phyloP scores from a whole-genome alignment of 2,113 vertebrate species.

The Pterocles orientalis region DNA sequence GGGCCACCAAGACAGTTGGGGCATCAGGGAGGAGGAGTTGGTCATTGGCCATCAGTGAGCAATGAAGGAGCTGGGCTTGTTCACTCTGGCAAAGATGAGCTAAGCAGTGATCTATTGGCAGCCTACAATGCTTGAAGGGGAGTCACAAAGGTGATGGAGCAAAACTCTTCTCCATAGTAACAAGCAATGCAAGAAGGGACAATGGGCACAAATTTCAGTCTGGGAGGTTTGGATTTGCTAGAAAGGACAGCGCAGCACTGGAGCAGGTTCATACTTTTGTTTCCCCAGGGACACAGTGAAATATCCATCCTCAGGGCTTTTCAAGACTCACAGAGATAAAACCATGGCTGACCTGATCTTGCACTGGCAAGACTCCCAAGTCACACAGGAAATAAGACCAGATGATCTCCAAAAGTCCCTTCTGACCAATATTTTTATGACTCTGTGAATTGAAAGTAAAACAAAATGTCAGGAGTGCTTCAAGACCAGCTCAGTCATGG shows the following conservation, averaged over 20 bases:
- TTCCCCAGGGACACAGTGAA: background rate
- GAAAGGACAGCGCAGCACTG: background rate
- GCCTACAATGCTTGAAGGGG: background rate
- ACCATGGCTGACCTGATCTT: background rate
- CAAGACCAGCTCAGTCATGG: background rate
- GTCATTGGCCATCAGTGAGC: background rate
- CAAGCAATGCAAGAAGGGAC: background rate
- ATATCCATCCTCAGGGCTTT: background rate
- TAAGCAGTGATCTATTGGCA: background rate
- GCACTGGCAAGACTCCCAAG: background rate
- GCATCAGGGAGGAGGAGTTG: background rate
- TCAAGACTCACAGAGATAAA: background rate
- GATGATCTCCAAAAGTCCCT: background rate
- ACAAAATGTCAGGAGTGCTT: background rate
- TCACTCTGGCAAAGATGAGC: background rate
- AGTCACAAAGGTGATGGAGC: background rate
- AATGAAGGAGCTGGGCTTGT: background rate
- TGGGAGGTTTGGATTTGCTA: background rate
- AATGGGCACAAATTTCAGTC: background rate
- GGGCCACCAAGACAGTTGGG: background rate
- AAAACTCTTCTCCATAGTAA: background rate
- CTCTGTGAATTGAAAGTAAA: constrained; percentile 18
- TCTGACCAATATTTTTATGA: constrained; percentile 17
- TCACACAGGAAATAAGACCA: background rate
- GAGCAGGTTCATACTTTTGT: background rate